Base-by-base conservation (phyloP, 2,888 invertebrate genomes). In the Cataglyphis albicans region DNA sequence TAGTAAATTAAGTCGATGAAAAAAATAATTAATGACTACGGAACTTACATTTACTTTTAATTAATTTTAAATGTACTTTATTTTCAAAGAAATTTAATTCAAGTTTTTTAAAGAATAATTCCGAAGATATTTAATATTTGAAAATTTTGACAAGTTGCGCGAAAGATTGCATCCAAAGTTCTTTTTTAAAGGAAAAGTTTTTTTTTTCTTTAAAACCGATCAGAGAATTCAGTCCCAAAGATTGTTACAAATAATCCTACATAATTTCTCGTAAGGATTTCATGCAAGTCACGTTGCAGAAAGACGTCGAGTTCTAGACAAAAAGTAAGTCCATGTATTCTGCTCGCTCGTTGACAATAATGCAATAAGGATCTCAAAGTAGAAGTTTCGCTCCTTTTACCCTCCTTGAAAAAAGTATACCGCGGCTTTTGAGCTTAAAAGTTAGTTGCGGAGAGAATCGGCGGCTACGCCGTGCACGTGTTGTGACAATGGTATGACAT, bases 321-420 rank as follows among this genome's bases (percentile, higher is more conserved):
- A 18, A 12, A 72, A 72, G 35, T 44, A 70, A 72, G 59, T 48
- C 32, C 44, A 72, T 44, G 44, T 72, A 80, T 80, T 80, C 78
- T 25, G 15, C 70, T 78, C 32, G 5, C 25, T 80, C 72, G 59
- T 72, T 80, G 78, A 72, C 59, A 80, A 80, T 80, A 80, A 80
- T 7, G 44, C 32, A 48, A 67, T 59, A 25, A 35, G 32, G 59
- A 72, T 80, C 72, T 80, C 44, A 10, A 41, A 38, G 70, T 57
- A 70, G 1, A 78, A 80, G 72, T 80, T 80, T 9, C 25, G 25
- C 32, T 70, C 44, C 35, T 80, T 70, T 52, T 3, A 35, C 25
- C 5, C 25, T 5, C 25, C 44, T 72, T 59, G 59, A 29, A 59
- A 12, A 80, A 72, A 72, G 72, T 80, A 80, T 44, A n/a, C 44